Conservation (phyloP, 2,888 invertebrate genomes). For the Meloe dianella region DNA sequence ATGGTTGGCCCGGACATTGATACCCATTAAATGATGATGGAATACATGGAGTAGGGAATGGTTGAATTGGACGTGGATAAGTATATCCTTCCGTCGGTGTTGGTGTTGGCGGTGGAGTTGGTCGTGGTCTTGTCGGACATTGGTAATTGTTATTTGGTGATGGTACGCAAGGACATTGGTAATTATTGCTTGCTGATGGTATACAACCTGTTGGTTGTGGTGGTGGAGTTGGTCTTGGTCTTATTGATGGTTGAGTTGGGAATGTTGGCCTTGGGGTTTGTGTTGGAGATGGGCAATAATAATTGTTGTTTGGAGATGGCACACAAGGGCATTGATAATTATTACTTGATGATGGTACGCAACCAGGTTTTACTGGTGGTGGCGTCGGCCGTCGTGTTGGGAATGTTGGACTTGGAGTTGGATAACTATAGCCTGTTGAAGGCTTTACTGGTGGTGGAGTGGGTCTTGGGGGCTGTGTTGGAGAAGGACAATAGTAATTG, state of each 20-base stretch:
- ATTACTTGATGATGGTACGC: constrained; percentile 4
- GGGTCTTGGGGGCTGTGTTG: neutral
- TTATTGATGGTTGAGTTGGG: neutral
- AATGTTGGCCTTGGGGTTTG: constrained; percentile 19
- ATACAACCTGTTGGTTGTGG: neutral
- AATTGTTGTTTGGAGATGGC: constrained; percentile 3
- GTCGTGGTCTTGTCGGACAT: constrained; percentile 17
- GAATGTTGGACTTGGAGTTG: constrained; percentile 16
- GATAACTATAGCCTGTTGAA: neutral
- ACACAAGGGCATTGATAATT: constrained; percentile 12
- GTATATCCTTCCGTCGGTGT: constrained; percentile 17
- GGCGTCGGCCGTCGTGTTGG: neutral
- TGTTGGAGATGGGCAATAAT: constrained; percentile 17
- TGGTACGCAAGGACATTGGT: constrained; percentile 13
- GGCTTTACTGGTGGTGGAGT: neutral
- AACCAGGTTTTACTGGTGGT: neutral
- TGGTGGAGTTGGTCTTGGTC: neutral
- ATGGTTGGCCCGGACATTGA: constrained; percentile 13
- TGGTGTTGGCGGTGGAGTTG: constrained; percentile 19
- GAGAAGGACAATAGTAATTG: neutral
- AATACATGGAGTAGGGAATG: neutral
- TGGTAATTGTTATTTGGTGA: constrained; percentile 3
- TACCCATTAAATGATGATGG: constrained; percentile 15
- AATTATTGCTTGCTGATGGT: constrained; percentile 10
- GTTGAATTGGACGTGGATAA: constrained; percentile 20